phyloP scores from a whole-genome alignment of 1,140 invertebrate genomes.

The Macrostomum lignano region DNA sequence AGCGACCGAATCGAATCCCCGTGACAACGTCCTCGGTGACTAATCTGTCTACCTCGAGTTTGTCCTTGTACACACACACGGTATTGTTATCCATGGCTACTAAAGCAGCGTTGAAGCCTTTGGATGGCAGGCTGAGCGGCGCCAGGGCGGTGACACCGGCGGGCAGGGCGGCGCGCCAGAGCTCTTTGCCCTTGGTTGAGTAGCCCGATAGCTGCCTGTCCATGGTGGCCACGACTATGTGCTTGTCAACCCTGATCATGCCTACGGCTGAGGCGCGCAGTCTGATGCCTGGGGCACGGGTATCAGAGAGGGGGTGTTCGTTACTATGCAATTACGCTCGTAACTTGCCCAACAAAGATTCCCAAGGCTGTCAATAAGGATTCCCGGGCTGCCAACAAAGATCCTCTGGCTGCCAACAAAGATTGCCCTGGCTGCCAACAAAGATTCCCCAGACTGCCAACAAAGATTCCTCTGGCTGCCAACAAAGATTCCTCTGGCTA shows the following conservation, averaged over 20 bases:
- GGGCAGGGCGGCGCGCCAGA: slow-evolving; percentile 45
- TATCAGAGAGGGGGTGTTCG: too few relatives aligned
- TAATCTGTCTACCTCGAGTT: slow-evolving; percentile 49
- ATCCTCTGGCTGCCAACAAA: too few relatives aligned
- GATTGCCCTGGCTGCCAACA: too few relatives aligned
- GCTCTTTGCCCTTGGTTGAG: slow-evolving; percentile 49
- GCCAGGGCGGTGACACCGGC: slow-evolving; percentile 43
- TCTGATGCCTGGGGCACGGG: slow-evolving; percentile 39
- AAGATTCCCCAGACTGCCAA: too few relatives aligned
- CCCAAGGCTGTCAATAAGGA: too few relatives aligned
- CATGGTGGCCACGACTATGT: slow-evolving; percentile 47
- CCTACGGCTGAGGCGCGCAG: slow-evolving; percentile 45
- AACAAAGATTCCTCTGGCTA: too few relatives aligned
- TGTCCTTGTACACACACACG: slow-evolving; percentile 42
- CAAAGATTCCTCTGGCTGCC: too few relatives aligned
- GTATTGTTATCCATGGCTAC: slow-evolving; percentile 33
- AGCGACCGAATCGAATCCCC: slow-evolving; percentile 52
- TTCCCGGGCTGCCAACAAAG: too few relatives aligned
- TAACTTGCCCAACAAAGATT: too few relatives aligned
- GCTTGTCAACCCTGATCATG: slow-evolving; percentile 41
- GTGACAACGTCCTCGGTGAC: slow-evolving; percentile 36
- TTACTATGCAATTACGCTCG: slow-evolving; percentile 18
- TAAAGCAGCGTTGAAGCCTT: slow-evolving; percentile 23
- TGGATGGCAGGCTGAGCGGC: slow-evolving; percentile 42
- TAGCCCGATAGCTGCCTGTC: slow-evolving; percentile 47